Percentiles rank a stretch among this genome's conserved stretches.
phyloP scores from a whole-genome alignment of 2,113 vertebrate genomes.

The Prolemur simus region DNA sequence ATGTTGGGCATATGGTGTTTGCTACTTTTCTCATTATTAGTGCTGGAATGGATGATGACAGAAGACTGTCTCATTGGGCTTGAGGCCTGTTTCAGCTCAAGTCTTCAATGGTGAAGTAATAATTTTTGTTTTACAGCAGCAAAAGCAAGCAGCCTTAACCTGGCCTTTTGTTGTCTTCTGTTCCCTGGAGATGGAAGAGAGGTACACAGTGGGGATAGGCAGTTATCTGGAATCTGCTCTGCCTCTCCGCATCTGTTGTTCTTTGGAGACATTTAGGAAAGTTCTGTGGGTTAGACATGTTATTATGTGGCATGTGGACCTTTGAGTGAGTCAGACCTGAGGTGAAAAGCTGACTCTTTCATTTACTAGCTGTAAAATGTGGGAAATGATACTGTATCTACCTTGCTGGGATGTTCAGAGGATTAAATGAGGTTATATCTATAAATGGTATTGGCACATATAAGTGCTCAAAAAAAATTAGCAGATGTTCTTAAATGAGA shows the following conservation, averaged over 20 bases:
- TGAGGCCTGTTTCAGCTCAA: not conserved
- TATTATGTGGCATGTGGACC: not conserved
- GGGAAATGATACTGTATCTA: not conserved
- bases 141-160: not conserved
- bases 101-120: not conserved
- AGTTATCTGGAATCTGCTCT: not conserved
- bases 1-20: not conserved
- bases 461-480: not conserved
- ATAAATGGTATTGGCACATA: not conserved
- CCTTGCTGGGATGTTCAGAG: not conserved
- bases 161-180: not conserved
- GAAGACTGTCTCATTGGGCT: not conserved
- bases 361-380: not conserved
- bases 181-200: not conserved
- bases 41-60: not conserved
- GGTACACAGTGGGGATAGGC: not conserved
- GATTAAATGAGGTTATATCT: not conserved
- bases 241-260: not conserved
- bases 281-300: not conserved
- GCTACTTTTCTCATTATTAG: not conserved
- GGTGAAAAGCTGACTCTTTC: not conserved
- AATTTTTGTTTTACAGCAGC: not conserved
- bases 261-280: not conserved
- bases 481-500: constrained; percentile 22
- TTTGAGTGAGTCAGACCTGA: not conserved